Evolutionary conservation across 2,888 invertebrate genomes (phyloP).

Genomic region (Drosophila buzzatii): DNA sequence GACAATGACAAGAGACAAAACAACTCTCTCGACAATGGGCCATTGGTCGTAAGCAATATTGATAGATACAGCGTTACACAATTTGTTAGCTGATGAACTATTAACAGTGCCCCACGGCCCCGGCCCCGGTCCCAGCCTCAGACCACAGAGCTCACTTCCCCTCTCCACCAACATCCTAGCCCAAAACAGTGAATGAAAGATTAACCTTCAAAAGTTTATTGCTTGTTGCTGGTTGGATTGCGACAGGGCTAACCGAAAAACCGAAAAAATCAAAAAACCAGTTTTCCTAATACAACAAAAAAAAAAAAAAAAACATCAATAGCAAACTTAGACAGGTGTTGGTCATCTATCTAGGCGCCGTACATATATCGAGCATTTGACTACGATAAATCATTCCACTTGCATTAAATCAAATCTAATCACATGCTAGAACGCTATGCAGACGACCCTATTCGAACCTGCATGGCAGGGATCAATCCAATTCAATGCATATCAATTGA

Average conservation of each 20-base stretch:
- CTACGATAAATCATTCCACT: conserved; percentile 1
- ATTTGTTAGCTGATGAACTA: conserved; percentile 59
- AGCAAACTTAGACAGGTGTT: not conserved
- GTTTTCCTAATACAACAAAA: conserved; percentile 40
- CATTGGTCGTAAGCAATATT: conserved; percentile 4
- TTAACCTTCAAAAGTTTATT: conserved; percentile 63
- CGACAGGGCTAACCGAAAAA: conserved; percentile 57
- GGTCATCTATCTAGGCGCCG: conserved; percentile 7
- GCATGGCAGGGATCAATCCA: not conserved
- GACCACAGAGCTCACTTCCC: too few relatives aligned
- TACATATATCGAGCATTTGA: not conserved
- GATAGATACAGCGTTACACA: conserved; percentile 45
- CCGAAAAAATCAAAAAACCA: conserved; percentile 59
- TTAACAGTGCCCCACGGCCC: conserved; percentile 47
- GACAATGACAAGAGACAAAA: conserved; percentile 9
- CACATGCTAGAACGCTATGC: not conserved
- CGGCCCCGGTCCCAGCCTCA: not conserved
- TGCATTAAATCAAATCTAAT: conserved; percentile 4
- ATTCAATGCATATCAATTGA: not conserved
- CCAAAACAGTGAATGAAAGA: conserved; percentile 54
- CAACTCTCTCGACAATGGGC: conserved; percentile 20
- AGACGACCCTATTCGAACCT: not conserved
- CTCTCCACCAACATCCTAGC: not conserved
- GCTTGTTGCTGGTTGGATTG: conserved; percentile 41
- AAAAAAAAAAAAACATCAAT: conserved; percentile 22